These are phyloP conservation scores for Patella depressa DNA, from an alignment of 2,888 invertebrate genomes.

Conservation along the genomic window DNA sequence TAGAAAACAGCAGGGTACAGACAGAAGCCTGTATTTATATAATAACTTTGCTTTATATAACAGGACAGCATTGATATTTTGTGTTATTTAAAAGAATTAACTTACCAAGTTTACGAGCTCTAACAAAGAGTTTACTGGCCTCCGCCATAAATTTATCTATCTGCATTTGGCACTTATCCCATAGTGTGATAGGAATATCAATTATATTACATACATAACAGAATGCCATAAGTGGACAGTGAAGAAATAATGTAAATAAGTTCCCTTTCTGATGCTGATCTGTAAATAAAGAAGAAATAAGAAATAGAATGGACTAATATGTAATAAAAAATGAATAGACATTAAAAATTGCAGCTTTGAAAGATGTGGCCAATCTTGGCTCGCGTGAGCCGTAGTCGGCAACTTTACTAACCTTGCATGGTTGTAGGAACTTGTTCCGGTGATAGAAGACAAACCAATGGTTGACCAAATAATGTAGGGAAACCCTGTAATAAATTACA, in stretches of 20 bases:
- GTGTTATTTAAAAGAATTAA: neutral
- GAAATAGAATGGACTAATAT: too few species aligned
- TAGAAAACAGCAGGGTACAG: neutral
- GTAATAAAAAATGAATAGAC: too few species aligned
- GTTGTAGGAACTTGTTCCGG: slow-evolving; percentile 89
- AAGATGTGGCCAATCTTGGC: too few species aligned
- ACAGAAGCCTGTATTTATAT: neutral
- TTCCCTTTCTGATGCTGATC: slow-evolving; percentile 81
- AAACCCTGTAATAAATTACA: slow-evolving; percentile 77
- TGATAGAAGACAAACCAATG: slow-evolving; percentile 92
- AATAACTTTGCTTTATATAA: neutral
- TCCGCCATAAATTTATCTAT: slow-evolving; percentile 91
- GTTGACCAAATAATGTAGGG: slow-evolving; percentile 92
- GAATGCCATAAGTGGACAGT: slow-evolving; percentile 92
- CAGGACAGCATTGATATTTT: neutral
- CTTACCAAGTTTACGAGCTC: slow-evolving; percentile 84
- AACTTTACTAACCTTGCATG: slow-evolving; percentile 79
- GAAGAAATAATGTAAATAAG: slow-evolving; percentile 94
- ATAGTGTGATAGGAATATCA: slow-evolving; percentile 86
- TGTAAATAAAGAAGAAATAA: slow-evolving; percentile 64
- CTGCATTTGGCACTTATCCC: slow-evolving; percentile 91
- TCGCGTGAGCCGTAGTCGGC: neutral
- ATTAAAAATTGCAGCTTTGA: too few species aligned
- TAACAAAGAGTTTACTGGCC: slow-evolving; percentile 85
- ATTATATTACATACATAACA: slow-evolving; percentile 92